Base-by-base conservation (phyloP, 2,113 vertebrate species). In the Macrotus californicus region DNA sequence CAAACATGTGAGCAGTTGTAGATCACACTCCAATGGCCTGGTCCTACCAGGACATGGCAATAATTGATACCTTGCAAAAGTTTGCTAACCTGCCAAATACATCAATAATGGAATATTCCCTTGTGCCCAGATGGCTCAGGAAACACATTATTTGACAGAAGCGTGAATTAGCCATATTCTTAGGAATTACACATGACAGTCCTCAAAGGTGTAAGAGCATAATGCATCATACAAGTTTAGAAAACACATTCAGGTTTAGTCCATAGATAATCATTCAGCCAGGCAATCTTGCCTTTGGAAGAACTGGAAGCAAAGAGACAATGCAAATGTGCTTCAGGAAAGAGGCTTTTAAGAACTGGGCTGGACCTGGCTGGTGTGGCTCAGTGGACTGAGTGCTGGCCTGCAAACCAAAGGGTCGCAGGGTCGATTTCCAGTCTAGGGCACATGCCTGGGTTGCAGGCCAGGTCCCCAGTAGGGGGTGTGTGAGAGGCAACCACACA, bases 1-100 rank as follows among this genome's bases (percentile, higher is more conserved):
- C 34, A 75, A 97, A 89, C 36, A 13, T 56, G 19, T 5, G 46
- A 12, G 46, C 73, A 43, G 16, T 41, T 86, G 34, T 64, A 88
- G 92, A 90, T 75, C 76, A 95, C 36, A 31, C 29, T n/a, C 2
- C 92, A 56, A 3, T 46, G 56, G 41, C 86, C 14, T n/a, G 56
- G 34, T 18, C 10, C 48, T 13, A 85, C 6, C 43, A 91, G 31
- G 77, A 97, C 79, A 93, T 26, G 83, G 48, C 1, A 76, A 73
- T 61, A 93, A 88, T 39, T 86, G 11, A 18, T 54, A 97, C 88
- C 67, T 76, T 88, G 64, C 43, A 89, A 67, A 97, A 90, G 75
- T 80, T 0, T 0, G 93, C 67, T 66, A 88, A 52, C 48, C 59
- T 59, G 54, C 72, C 61, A 94, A 79, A 92, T 36, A 56, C 6